Conservation (phyloP, 2,797 vertebrate genomes). For the Coreius guichenoti region DNA sequence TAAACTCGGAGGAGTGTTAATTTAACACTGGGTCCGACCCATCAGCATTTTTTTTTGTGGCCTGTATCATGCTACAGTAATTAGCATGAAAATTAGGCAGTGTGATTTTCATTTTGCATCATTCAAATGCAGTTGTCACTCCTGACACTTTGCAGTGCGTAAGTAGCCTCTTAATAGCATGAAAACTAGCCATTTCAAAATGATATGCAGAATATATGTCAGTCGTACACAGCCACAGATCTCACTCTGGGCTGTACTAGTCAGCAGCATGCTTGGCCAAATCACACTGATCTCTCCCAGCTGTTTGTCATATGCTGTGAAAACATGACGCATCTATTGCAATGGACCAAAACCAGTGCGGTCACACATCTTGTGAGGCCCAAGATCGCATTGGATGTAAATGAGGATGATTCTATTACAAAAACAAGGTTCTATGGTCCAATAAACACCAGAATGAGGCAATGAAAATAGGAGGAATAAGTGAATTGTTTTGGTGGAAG, state of each 20-base stretch:
- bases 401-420: not conserved
- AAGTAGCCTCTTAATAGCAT: not conserved
- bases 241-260: not conserved
- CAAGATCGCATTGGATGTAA: too few species aligned
- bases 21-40: too few species aligned
- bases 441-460: slow-evolving; percentile 22
- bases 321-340: slow-evolving; percentile 53
- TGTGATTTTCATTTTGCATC: not conserved
- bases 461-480: not conserved
- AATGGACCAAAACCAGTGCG: slow-evolving; percentile 24
- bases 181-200: not conserved
- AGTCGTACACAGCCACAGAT: not conserved
- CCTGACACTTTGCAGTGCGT: not conserved
- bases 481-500: slow-evolving; percentile 12
- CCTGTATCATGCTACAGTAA: too few species aligned
- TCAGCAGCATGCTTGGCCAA: slow-evolving; percentile 22
- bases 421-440: slow-evolving; percentile 21
- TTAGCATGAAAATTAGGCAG: not conserved
- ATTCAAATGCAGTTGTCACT: not conserved
- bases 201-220: not conserved
- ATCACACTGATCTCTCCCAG: slow-evolving; percentile 53
- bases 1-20: too few species aligned
- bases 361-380: not conserved
- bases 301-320: slow-evolving; percentile 48
- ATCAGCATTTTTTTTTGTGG: too few species aligned